Evolutionary conservation across 1,140 invertebrate genomes (phyloP), one percentile per base, ranked within the genome.

Genomic region (Zaprionus gabonicus): DNA sequence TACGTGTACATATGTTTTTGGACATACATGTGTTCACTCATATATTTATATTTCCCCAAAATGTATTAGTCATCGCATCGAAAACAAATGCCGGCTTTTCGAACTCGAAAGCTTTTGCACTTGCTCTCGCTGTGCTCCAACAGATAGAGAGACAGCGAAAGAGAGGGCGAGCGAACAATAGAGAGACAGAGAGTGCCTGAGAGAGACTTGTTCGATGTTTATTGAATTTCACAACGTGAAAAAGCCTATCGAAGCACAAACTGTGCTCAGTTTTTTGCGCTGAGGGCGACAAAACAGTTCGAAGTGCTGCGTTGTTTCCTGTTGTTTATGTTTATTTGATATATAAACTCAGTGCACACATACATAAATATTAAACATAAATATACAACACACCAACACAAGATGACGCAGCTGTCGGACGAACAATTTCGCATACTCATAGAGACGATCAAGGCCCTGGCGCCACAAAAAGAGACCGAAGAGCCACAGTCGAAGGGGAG

Each of bases 391-490:
- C 31, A 34, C 9, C 2, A 0, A 31, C n/a, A 28, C 25, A 76
- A 58, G 55, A 88, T 88, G 84, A 74, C 84, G 31, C 81, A 84
- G 28, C 27, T 88, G 69, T 88, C 84, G 23, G 84, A 88, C 17
- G 81, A 81, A 36, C 85, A 88, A 36, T 88, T 88, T 62, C 85
- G 59, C n/a, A 72, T 90, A 36, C 65, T 88, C 2, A 85, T 88
- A 36, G 85, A 88, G 49, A 90, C 81, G 0, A 88, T 88, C 10
- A 53, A 55, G n/a, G 44, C 79, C 0, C 28, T 88, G 38, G 85
- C 81, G 0, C 78, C 85, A 0, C 49, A 76, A 68, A 58, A 70
- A 0, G 46, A 46, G 20, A n/a, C 56, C 17, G 59, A 63, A 7
- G 74, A 78, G 34, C 70, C 64, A 20, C 51, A 62, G 25, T 84